Evolutionary conservation across 2,113 vertebrate genomes (phyloP), one percentile per base, ranked within the genome.

Genomic region (Mormyrus lacerda): DNA sequence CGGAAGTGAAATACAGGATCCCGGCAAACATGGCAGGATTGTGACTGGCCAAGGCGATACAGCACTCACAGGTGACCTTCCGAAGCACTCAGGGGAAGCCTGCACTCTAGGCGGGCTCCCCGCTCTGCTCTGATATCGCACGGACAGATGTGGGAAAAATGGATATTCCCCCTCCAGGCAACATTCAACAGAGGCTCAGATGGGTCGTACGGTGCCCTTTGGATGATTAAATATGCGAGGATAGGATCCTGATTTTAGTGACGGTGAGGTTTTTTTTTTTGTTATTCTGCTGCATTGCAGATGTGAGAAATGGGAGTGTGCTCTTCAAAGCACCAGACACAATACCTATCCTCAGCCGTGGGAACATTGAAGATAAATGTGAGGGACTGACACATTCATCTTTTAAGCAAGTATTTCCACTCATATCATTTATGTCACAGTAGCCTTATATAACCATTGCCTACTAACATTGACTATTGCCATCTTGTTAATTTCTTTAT

Each of bases 231-330:
- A 87, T 65, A 87, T 21, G 53, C 31, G 53, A 61, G 47, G 53
- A 65, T 45, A 21, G 51, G 87, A 65, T 87, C 87, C 51, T 6
- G 35, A 55, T 65, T 61, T 73, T 17, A 47, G 39, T 45, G 53
- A 88, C 21, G 61, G 10, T 39, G 8, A 88, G 15, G 92, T 93
- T 91, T 84, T 51, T 21, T 76, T 87, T 61, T 50, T 58, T 58
- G 92, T 89, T 94, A 93, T 95, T 95, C 92, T 96, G 94, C 95
- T 96, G 96, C 96, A 96, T 96, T 96, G 95, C 95, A 96, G 96
- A 96, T 95, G 93, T 95, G 92, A 93, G 88, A 90, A 65, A 89
- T 94, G 93, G 94, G 94, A 94, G 94, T 95, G 93, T 93, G 94
- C 94, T 27, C 39, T 94, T 94, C 94, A 92, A 94, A 94, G 91